These are phyloP conservation scores for Prosopocoilus inquinatus DNA, from an alignment of 2,888 invertebrate genomes.

Conservation along the genomic window DNA sequence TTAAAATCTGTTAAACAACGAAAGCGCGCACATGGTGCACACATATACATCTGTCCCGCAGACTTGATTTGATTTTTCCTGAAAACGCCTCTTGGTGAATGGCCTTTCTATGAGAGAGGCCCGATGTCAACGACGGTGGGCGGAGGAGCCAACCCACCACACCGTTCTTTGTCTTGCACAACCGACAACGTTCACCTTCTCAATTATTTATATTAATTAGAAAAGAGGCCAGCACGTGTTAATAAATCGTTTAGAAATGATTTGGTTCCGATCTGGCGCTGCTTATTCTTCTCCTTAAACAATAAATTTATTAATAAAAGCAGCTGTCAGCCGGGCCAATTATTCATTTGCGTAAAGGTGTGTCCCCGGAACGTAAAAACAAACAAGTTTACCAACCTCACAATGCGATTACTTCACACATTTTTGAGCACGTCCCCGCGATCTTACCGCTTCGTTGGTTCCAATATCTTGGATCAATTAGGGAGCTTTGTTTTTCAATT, in stretches of 20 bases:
- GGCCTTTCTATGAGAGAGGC: conserved; percentile 26
- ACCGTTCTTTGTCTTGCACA: conserved; percentile 24
- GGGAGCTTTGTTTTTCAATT: conserved; percentile 28
- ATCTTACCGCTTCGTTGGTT: conserved; percentile 26
- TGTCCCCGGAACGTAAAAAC: conserved; percentile 1
- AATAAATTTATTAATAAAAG: conserved; percentile 2
- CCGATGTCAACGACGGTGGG: conserved; percentile 33
- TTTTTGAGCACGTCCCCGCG: conserved; percentile 29
- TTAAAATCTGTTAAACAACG: conserved; percentile 18
- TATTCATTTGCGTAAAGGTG: not conserved
- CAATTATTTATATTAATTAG: conserved; percentile 24
- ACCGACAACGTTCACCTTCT: conserved; percentile 15
- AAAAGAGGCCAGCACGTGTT: conserved; percentile 23
- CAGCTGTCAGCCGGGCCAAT: not conserved
- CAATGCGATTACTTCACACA: conserved; percentile 31
- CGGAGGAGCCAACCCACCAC: conserved; percentile 28
- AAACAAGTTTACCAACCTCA: conserved; percentile 5
- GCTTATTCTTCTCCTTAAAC: conserved; percentile 9
- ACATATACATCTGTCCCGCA: conserved; percentile 28
- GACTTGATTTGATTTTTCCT: conserved; percentile 24
- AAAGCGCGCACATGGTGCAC: conserved; percentile 7
- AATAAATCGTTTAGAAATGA: not conserved
- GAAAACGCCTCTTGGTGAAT: conserved; percentile 29
- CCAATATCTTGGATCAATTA: conserved; percentile 14
- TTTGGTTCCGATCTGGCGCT: not conserved